These are phyloP conservation scores for Vulpes lagopus DNA, from an alignment of 2,113 vertebrate genomes.

Conservation along the genomic window DNA sequence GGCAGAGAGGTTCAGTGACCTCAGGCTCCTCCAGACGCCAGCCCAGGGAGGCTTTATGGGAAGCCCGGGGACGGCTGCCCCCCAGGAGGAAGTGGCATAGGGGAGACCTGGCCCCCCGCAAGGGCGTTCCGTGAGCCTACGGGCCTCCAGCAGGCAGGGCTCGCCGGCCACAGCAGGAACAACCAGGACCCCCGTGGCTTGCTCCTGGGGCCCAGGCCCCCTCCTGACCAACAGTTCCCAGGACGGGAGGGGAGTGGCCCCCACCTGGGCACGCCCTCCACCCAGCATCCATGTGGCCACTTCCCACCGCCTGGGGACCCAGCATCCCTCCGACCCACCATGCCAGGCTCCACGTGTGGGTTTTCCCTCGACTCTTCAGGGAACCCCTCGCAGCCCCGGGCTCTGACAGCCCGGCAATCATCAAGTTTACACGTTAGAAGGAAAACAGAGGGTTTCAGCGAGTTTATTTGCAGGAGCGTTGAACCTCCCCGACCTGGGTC, in stretches of 20 bases:
- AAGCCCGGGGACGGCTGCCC: accelerated
- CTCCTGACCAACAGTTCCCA: accelerated
- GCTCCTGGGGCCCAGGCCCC: not conserved
- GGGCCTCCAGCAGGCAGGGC: not conserved
- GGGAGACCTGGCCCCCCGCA: accelerated
- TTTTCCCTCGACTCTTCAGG: not conserved
- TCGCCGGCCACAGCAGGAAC: not conserved
- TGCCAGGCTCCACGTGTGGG: accelerated
- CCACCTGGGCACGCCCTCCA: accelerated
- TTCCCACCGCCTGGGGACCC: not conserved
- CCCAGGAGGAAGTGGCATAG: accelerated
- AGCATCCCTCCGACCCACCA: accelerated
- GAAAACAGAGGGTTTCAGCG: not conserved
- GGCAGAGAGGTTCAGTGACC: not conserved
- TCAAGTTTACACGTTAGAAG: not conserved
- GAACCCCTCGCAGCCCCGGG: not conserved
- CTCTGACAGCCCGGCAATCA: not conserved
- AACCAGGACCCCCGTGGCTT: accelerated
- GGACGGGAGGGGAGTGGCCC: not conserved
- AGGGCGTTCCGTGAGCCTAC: accelerated
- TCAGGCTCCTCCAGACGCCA: not conserved
- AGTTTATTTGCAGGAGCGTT: not conserved
- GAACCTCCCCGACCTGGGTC: accelerated
- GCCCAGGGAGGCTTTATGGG: not conserved
- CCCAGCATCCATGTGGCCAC: not conserved